Evolutionary conservation across 2,797 vertebrate species (phyloP).

Genomic region (Alectoris magna): DNA sequence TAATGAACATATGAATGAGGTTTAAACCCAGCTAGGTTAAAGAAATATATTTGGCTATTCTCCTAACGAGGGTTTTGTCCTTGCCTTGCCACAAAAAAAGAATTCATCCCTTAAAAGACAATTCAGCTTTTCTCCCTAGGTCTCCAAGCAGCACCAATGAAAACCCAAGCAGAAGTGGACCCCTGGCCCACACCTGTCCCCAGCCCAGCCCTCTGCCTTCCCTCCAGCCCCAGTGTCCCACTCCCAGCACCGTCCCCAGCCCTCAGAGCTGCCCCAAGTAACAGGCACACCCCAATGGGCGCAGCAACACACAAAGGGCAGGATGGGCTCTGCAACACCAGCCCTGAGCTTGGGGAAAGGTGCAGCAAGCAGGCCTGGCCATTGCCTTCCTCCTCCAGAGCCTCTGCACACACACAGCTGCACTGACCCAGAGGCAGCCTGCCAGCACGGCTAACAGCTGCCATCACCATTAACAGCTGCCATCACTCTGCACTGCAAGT

Average conservation of each 20-base stretch:
- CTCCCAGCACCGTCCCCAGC: not conserved
- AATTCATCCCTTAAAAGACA: not conserved
- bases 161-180: not conserved
- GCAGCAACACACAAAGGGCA: not conserved
- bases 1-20: constrained; percentile 58
- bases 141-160: not conserved
- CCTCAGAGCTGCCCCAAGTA: not conserved
- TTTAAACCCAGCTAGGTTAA: constrained; percentile 24
- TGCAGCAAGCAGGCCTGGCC: fast-evolving
- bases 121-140: not conserved
- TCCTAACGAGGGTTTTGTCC: constrained; percentile 1
- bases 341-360: not conserved
- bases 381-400: not conserved
- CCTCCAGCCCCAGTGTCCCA: not conserved
- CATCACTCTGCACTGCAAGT: not conserved
- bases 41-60: constrained; percentile 28
- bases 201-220: not conserved
- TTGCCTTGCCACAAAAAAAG: not conserved
- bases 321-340: not conserved
- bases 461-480: not conserved
- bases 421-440: not conserved
- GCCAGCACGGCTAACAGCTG: not conserved
- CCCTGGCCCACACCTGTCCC: not conserved
- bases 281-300: not conserved
- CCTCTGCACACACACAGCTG: fast-evolving